These are phyloP conservation scores for Drosophila sturtevanti DNA, from an alignment of 1,140 invertebrate species.

Conservation along the genomic window DNA sequence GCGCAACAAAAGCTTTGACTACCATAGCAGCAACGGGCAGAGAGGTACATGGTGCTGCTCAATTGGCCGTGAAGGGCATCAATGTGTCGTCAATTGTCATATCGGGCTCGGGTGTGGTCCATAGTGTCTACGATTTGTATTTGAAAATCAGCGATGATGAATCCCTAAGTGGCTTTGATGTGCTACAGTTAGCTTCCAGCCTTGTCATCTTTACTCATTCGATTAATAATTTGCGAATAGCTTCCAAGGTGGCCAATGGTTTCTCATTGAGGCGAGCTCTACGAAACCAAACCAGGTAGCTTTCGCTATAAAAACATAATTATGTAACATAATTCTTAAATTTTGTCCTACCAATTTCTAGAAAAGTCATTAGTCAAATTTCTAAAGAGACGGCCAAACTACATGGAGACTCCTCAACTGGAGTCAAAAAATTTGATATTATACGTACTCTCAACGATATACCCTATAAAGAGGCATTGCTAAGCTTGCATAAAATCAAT, in stretches of 20 bases:
- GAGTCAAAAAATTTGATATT: constrained; percentile 58
- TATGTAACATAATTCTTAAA: background rate
- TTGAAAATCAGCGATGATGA: constrained; percentile 64
- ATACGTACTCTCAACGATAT: constrained; percentile 73
- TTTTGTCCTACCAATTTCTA: background rate
- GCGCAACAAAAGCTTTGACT: constrained; percentile 54
- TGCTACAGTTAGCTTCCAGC: constrained; percentile 66
- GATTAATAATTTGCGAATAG: constrained; percentile 69
- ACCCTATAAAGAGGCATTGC: constrained; percentile 61
- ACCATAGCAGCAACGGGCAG: constrained; percentile 33
- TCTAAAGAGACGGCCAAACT: constrained; percentile 48
- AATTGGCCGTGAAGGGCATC: constrained; percentile 60
- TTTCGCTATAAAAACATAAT: background rate
- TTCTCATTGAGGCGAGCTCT: constrained; percentile 41
- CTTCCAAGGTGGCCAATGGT: constrained; percentile 58
- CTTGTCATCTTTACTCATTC: constrained; percentile 71
- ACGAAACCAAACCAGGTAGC: constrained; percentile 43
- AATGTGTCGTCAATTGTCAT: constrained; percentile 64
- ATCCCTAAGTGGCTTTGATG: constrained; percentile 44
- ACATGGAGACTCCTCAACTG: constrained; percentile 12
- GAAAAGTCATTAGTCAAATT: constrained; percentile 53
- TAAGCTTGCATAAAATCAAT: constrained; percentile 50
- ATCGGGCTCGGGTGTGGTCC: constrained; percentile 59
- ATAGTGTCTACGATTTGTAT: constrained; percentile 68
- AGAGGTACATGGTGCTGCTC: constrained; percentile 34